Evolutionary conservation across 2,888 invertebrate species (phyloP), one percentile per base, ranked within the genome.

Genomic region (Lasius fuliginosus): DNA sequence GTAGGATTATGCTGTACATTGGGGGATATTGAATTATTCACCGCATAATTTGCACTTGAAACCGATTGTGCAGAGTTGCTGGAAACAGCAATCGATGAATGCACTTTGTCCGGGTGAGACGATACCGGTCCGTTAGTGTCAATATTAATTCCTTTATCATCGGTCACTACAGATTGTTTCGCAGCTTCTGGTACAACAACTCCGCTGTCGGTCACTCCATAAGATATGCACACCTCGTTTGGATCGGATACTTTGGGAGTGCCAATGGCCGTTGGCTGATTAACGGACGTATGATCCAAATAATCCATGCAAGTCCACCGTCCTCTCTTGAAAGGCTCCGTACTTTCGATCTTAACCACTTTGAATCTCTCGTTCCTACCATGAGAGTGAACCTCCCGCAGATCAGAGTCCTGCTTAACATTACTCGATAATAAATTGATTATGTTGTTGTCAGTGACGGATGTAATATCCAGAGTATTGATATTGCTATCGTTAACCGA

Each of bases 291-390:
- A 92, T 98, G 98, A 95, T 99, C 98, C 92, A 98, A 96, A 95
- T 98, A 99, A 95, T 99, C 99, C 97, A 98, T 98, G 95, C 99
- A 99, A 95, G 97, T 97, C 99, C 99, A 99, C 91, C 99, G 96
- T 40, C 99, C 99, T 83, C 99, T 96, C 91, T 98, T 97, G 94
- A 98, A 98, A 27, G 99, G 98, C 95, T 98, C 98, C n/a, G 98
- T 98, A 92, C 98, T 98, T 95, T 98, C 98, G 91, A 99, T 98
- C 96, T 99, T 99, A 58, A 99, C 99, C 92, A 99, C 98, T 84
- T 93, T 98, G 95, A 99, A 99, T 88, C 99, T 96, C 95, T 98
- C 97, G 95, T 97, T 97, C 92, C 97, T 96, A 94, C 97, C 97
- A 88, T 96, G 96, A 42, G 96, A 95, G 94, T 97, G 97, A 93